Conservation (phyloP, 2,797 vertebrate species). For the Acrocephalus scirpaceus region DNA sequence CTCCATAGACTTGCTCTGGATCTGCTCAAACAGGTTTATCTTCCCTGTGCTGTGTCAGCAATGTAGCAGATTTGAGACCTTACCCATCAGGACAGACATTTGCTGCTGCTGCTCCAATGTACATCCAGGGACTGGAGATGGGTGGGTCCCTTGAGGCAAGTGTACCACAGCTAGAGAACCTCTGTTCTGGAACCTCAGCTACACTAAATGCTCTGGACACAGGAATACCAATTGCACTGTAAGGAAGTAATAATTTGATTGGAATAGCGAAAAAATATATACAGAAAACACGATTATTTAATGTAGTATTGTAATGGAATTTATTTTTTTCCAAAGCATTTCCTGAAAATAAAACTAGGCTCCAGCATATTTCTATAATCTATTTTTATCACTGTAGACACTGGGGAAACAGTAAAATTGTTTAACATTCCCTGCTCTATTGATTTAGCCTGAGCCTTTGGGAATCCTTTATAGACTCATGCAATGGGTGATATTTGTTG, state of each 20-base stretch:
- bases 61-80: neutral
- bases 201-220: neutral
- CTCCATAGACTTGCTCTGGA: neutral
- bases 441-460: conserved; percentile 35
- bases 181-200: neutral
- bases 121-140: neutral
- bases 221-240: neutral
- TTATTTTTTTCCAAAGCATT: conserved; percentile 16
- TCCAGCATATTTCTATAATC: conserved; percentile 9
- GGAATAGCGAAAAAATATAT: neutral
- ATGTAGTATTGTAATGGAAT: neutral
- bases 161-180: neutral
- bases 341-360: conserved; percentile 47
- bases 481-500: neutral
- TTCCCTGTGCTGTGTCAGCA: neutral
- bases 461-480: neutral
- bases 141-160: neutral
- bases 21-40: neutral
- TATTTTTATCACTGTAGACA: conserved; percentile 41
- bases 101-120: neutral
- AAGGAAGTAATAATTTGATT: neutral
- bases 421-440: conserved; percentile 36
- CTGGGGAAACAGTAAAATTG: conserved; percentile 32
- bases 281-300: neutral
- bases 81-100: neutral